A percentile compares a stretch with the other conserved stretches of the same genome.
Conservation (phyloP, 1,140 invertebrate genomes). For the Hyposmocoma kahamanoa region DNA sequence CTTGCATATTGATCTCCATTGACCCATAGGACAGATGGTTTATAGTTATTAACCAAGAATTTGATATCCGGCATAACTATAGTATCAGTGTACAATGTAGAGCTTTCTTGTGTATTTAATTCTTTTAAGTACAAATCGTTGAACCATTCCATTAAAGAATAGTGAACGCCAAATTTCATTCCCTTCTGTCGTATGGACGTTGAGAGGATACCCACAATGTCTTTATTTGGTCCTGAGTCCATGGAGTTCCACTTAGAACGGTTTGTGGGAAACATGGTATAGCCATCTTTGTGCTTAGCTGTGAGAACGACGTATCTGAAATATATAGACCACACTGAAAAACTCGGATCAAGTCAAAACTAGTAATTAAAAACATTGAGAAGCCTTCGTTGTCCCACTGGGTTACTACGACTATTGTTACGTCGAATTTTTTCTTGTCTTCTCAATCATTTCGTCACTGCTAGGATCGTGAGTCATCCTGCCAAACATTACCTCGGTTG, state of each 20-base stretch:
- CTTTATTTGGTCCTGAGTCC: slow-evolving; percentile 88
- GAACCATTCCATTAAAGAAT: slow-evolving; percentile 94
- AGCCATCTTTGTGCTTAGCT: slow-evolving; percentile 96
- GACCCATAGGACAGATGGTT: slow-evolving; percentile 94
- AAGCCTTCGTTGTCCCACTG: no score
- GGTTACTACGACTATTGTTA: no score
- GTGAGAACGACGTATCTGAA: slow-evolving; percentile 90
- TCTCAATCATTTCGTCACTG: no score
- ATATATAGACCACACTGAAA: no score
- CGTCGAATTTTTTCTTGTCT: no score
- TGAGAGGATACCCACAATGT: slow-evolving; percentile 86
- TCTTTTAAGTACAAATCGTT: slow-evolving; percentile 89
- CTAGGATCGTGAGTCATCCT: no score
- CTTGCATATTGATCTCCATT: slow-evolving; percentile 92
- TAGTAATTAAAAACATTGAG: no score
- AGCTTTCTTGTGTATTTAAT: slow-evolving; percentile 79
- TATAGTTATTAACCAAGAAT: slow-evolving; percentile 84
- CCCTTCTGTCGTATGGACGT: slow-evolving; percentile 79
- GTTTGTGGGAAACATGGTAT: slow-evolving; percentile 90
- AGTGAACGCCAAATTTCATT: slow-evolving; percentile 89
- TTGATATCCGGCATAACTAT: slow-evolving; percentile 85
- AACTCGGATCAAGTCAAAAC: no score
- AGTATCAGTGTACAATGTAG: slow-evolving; percentile 77
- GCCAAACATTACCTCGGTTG: no score
- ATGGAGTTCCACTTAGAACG: slow-evolving; percentile 92